Evolutionary conservation across 92 coral and sea anemone species (phyloP).

Genomic region (Micromussa lordhowensis): DNA sequence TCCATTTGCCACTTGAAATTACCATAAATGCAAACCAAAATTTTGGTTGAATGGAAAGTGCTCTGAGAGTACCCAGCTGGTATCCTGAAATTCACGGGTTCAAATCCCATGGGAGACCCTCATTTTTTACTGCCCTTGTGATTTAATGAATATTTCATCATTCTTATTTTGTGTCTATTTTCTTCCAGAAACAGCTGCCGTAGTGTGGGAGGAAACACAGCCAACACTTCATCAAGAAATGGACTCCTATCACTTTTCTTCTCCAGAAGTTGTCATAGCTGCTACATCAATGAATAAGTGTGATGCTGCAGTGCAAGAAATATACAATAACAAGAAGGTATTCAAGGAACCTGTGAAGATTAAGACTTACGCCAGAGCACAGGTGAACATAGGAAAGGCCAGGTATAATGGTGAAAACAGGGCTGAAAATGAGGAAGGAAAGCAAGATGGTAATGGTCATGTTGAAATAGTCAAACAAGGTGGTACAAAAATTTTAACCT

Average conservation of each 20-base stretch:
- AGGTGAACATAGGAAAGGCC: background rate
- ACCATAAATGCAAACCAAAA: too few relatives aligned
- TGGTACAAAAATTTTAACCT: background rate
- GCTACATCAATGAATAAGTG: conserved; percentile 16
- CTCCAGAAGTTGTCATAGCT: conserved; percentile 15
- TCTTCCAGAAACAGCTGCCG: background rate
- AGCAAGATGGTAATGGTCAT: background rate
- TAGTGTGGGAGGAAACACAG: conserved; percentile 60
- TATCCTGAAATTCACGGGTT: too few relatives aligned
- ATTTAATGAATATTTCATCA: background rate
- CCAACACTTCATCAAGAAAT: conserved; percentile 17
- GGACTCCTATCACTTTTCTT: conserved; percentile 54
- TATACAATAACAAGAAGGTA: background rate
- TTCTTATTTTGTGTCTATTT: background rate
- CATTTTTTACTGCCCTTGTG: too few relatives aligned
- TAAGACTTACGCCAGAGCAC: conserved; percentile 16
- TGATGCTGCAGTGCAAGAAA: conserved; percentile 20
- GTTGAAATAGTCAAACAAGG: background rate
- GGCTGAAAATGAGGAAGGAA: background rate
- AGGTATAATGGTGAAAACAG: background rate
- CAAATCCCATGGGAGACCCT: too few relatives aligned
- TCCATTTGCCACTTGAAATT: too few relatives aligned
- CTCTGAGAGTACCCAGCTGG: too few relatives aligned
- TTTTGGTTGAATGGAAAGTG: too few relatives aligned
- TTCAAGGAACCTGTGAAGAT: background rate